phyloP scores from a whole-genome alignment of 53 echinoderm and acorn worm genomes.

The Holothuria leucospilota region DNA sequence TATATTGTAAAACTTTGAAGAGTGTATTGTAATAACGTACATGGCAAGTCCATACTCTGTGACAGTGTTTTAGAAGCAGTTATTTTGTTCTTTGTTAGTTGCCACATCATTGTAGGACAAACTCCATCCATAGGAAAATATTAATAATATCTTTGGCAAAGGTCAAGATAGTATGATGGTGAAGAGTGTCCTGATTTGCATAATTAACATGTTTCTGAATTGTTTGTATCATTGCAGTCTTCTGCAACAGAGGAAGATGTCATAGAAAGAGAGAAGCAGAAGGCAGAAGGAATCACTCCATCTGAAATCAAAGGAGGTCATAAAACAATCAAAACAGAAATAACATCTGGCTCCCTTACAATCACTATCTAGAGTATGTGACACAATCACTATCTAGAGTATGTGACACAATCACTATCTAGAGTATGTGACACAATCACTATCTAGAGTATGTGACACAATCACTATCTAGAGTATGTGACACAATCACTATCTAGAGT shows the following conservation, averaged over 20 bases:
- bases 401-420: conserved; percentile 88
- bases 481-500: conserved; percentile 77
- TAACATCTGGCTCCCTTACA: conserved; percentile 85
- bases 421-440: conserved; percentile 76
- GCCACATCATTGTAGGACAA: background rate
- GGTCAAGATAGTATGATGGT: too few relatives aligned
- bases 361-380: conserved; percentile 67
- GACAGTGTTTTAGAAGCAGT: background rate
- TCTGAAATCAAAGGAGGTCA: conserved; percentile 58
- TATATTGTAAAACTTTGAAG: too few relatives aligned
- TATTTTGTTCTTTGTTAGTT: background rate
- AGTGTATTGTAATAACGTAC: too few relatives aligned
- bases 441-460: conserved; percentile 70
- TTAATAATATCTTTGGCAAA: background rate
- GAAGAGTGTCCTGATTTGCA: too few relatives aligned
- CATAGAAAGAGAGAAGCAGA: conserved; percentile 76
- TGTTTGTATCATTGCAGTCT: conserved; percentile 52
- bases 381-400: conserved; percentile 77
- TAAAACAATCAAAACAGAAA: conserved; percentile 81
- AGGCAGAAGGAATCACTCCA: conserved; percentile 72
- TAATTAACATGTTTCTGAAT: background rate
- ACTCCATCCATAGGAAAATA: background rate
- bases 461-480: conserved; percentile 73
- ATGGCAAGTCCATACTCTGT: too few relatives aligned
- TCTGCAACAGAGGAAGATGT: conserved; percentile 90